Evolutionary conservation across 1,140 invertebrate genomes (phyloP).

Genomic region (Myzus persicae): DNA sequence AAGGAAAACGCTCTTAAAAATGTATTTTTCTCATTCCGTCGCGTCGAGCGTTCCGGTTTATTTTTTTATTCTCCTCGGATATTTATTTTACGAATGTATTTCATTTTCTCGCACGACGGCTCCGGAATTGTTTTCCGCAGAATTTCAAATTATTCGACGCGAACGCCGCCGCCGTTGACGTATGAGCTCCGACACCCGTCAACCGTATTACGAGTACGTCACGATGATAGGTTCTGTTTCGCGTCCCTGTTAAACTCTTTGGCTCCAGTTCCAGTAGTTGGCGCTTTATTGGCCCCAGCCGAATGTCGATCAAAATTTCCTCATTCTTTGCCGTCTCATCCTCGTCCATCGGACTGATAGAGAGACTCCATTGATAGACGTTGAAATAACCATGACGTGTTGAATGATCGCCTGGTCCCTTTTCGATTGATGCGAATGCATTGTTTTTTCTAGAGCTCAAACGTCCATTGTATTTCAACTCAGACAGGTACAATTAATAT

Average conservation of each 20-base stretch:
- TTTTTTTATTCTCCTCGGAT: not conserved
- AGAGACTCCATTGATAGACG: not conserved
- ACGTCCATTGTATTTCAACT: no score
- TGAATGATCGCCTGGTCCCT: not conserved
- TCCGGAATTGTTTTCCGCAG: not conserved
- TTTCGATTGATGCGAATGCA: no score
- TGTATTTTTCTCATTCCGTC: not conserved
- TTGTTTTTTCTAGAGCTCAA: no score
- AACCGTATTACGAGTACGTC: not conserved
- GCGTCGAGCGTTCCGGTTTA: not conserved
- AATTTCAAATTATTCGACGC: slow-evolving; percentile 2
- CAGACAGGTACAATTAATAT: not conserved
- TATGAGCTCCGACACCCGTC: not conserved
- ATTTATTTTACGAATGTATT: slow-evolving; percentile 3
- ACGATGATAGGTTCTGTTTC: not conserved
- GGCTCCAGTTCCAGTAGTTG: not conserved
- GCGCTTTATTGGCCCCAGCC: not conserved
- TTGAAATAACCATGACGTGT: not conserved
- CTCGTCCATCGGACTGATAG: not conserved
- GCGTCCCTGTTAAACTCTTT: not conserved
- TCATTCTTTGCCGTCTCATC: not conserved
- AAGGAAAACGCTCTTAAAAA: not conserved
- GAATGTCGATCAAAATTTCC: not conserved
- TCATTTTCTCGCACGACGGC: slow-evolving; percentile 19
- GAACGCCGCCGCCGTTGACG: not conserved